Conservation (phyloP, 1,140 invertebrate species). For the Phenacoccus solenopsis region DNA sequence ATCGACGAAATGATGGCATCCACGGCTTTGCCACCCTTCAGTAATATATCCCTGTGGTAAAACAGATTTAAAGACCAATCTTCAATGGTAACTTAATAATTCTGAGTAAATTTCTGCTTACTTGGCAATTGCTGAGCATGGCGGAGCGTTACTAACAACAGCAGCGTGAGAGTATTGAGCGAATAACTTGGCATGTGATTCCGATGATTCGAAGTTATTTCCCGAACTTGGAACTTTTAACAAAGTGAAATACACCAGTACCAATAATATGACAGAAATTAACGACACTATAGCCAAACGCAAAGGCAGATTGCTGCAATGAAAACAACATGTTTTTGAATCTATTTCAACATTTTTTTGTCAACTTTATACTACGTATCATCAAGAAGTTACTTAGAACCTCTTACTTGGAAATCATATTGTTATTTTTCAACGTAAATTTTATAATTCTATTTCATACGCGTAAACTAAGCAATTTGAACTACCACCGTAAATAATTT, state of each 20-base stretch:
- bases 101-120: background rate
- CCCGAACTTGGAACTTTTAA: background rate
- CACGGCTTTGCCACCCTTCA: slow-evolving; percentile 57
- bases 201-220: background rate
- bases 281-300: background rate
- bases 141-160: background rate
- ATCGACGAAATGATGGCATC: slow-evolving; percentile 68
- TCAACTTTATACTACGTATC: too few species aligned
- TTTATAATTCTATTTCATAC: too few species aligned
- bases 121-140: slow-evolving; percentile 2
- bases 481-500: background rate
- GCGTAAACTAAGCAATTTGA: background rate
- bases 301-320: background rate
- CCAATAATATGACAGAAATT: background rate
- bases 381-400: background rate
- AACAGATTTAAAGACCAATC: background rate
- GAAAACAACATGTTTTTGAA: too few species aligned
- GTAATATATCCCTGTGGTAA: slow-evolving; percentile 42
- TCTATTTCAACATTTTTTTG: too few species aligned
- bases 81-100: too few species aligned
- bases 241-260: background rate
- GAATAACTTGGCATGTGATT: background rate
- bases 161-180: background rate
- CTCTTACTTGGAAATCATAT: background rate
- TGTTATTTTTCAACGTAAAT: background rate